Base-by-base conservation (phyloP, 2,797 vertebrate genomes). In the Notoglanidium macrostoma region DNA sequence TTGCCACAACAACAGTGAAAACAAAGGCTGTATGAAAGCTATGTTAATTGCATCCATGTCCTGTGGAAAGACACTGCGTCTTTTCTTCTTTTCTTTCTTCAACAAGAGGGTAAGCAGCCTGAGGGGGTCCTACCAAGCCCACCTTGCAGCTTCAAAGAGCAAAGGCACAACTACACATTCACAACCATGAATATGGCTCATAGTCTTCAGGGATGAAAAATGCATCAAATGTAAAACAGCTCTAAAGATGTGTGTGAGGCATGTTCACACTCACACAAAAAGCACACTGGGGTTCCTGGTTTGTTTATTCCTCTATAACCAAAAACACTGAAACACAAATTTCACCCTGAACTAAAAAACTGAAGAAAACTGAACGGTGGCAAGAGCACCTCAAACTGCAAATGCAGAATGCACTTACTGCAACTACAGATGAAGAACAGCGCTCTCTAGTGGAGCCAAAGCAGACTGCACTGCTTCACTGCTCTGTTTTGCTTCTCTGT, bases 41-140 rank as follows among this genome's bases (percentile, higher is more conserved):
- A 93, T 93, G 94, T 94, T 95, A 95, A 95, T 95, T 93, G 94
- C 92, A 95, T 94, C 94, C 94, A 94, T 90, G 92, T 95, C 93
- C 93, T 93, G 92, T 94, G 92, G 93, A 94, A 95, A 95, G 92
- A 94, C 93, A 92, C 91, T 94, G 93, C 92, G 91, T 89, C 61
- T 55, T 80, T 87, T 81, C 86, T 81, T 83, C 61, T 51, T 59
- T 86, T 82, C 54, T 92, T 57, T 19, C 44, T 95, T 94, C 94
- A 95, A 95, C 91, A 92, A 94, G 93, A 94, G 93, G 92, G 93
- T 89, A 93, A 91, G 78, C 90, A 86, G 92, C 93, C 93, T 92
- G 91, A 93, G 85, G 94, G 93, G 93, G 92, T 92, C 92, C 91
- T 91, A 91, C 90, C 92, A 89, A 94, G 93, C 92, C 92, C 91